Conservation (phyloP, 2,888 invertebrate genomes). For the Acleris emargana region DNA sequence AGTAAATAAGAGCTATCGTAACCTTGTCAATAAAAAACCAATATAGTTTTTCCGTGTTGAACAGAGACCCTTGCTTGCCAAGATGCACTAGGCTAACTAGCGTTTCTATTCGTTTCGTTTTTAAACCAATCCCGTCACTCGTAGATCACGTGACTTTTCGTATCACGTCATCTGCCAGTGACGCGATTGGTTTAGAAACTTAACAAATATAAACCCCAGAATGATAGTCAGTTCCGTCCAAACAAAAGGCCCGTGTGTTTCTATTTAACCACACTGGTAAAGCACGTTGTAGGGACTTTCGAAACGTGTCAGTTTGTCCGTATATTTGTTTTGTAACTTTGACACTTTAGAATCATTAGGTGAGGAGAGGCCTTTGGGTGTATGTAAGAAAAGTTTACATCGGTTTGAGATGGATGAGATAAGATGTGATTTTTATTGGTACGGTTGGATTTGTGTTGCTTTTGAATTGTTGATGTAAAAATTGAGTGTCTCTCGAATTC, state of each 20-base stretch:
- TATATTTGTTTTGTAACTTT: constrained; percentile 33
- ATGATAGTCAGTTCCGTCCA: not conserved
- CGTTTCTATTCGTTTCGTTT: too few relatives aligned
- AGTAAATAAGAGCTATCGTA: too few relatives aligned
- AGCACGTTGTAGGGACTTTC: constrained; percentile 36
- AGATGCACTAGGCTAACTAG: too few relatives aligned
- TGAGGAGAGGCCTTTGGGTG: constrained; percentile 25
- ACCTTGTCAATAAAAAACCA: too few relatives aligned
- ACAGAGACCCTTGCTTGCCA: too few relatives aligned
- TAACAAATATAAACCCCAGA: not conserved
- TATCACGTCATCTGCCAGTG: too few relatives aligned
- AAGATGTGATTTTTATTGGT: constrained; percentile 6
- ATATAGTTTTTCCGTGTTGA: too few relatives aligned
- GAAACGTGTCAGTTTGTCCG: constrained; percentile 26
- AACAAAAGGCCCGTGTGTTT: constrained; percentile 1
- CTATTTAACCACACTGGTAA: constrained; percentile 20
- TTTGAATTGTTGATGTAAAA: not conserved
- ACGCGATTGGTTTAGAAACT: too few relatives aligned
- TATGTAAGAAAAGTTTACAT: constrained; percentile 8
- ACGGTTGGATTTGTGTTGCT: not conserved
- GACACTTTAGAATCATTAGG: constrained; percentile 34
- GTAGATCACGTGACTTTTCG: too few relatives aligned
- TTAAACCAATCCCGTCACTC: too few relatives aligned
- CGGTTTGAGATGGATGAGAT: constrained; percentile 4
- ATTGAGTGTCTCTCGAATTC: too few relatives aligned